Evolutionary conservation across 2,888 invertebrate genomes (phyloP).

Genomic region (Apamea epomidion): DNA sequence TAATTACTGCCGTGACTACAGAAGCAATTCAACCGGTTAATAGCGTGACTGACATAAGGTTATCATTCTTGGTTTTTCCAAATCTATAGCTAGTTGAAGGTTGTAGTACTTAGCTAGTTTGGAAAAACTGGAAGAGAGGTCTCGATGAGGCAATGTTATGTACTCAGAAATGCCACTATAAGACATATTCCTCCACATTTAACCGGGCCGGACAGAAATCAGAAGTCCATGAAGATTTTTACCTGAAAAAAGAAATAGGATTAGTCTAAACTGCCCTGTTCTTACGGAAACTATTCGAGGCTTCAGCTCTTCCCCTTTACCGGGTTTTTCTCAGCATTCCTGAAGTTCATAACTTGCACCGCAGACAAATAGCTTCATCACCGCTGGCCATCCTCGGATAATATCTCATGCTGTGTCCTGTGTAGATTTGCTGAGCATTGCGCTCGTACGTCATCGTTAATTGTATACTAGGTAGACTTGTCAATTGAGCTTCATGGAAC

Average conservation of each 20-base stretch:
- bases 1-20: no score
- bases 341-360: conserved; percentile 45
- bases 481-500: conserved; percentile 6
- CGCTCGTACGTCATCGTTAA: conserved; percentile 16
- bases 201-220: neutral
- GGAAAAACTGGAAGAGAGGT: neutral
- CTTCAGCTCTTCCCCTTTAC: neutral
- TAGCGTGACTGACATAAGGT: neutral
- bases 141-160: neutral
- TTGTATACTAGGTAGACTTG: neutral
- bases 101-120: neutral
- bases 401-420: conserved; percentile 34
- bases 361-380: conserved; percentile 57
- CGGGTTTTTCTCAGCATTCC: neutral
- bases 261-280: neutral
- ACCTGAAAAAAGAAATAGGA: no score
- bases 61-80: neutral
- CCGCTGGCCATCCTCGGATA: conserved; percentile 41
- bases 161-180: neutral
- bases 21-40: no score
- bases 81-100: neutral
- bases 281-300: neutral
- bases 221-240: no score
- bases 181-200: neutral
- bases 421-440: conserved; percentile 1